Base-by-base conservation (phyloP, 2,113 vertebrate genomes). In the Lepidiolamprologus cunningtoni region DNA sequence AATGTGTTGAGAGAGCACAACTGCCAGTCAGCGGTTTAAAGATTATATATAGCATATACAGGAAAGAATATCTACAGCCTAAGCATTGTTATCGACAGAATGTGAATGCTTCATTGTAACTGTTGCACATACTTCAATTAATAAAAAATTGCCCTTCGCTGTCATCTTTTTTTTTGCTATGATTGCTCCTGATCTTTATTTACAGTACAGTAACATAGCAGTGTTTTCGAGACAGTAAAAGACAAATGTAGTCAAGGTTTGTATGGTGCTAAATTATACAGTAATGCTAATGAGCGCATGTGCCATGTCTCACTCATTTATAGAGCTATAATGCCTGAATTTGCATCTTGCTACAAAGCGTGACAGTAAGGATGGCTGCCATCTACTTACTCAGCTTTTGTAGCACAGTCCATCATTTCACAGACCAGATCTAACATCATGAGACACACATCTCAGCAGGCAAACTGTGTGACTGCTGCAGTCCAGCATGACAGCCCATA, bases 321-420 rank as follows among this genome's bases (percentile, higher is more conserved):
- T 31, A 35, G 28, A 81, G 63, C 54, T 54, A 31, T 9, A 71
- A 50, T n/a, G 80, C 37, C 5, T 80, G 82, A 73, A 83, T 8
- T 71, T 23, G 54, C 79, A 81, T 83, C 50, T 84, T 10, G 7
- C 58, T 54, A 61, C 45, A 73, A 52, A 42, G 31, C 13, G 9
- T 81, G 86, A 68, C 82, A 89, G 71, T 37, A 54, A 87, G 68
- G 45, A 79, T 9, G 63, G 26, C 37, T 42, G 54, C 28, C 68
- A 61, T 52, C 57, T 47, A 87, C 90, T 90, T 86, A 85, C 81
- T 91, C 89, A 90, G 86, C 86, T 45, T 84, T 28, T 52, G 52
- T 88, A 90, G 21, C 93, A 84, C 55, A 81, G n/a, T 45, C 55
- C 53, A 90, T 90, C 57, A 76, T 54, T 63, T 89, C 50, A 58